Evolutionary conservation across 2,888 invertebrate species (phyloP).

Genomic region (Noctua fimbriata): DNA sequence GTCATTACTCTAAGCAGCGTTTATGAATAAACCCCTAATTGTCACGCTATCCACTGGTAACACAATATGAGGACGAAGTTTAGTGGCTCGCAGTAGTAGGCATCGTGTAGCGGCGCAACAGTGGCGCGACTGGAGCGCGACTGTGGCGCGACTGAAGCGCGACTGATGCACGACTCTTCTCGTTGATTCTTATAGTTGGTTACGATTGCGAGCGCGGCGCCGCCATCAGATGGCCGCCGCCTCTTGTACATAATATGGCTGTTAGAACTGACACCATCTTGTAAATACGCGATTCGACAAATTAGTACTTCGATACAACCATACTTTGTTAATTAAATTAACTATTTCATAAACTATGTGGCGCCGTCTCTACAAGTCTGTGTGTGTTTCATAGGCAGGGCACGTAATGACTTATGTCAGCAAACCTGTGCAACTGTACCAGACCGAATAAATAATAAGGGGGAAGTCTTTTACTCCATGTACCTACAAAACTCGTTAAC

Average conservation of each 20-base stretch:
- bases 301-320: conserved; percentile 29
- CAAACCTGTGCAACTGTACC: neutral
- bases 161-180: conserved; percentile 6
- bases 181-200: conserved; percentile 34
- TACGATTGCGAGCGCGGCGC: conserved; percentile 28
- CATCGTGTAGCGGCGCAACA: neutral
- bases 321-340: conserved; percentile 22
- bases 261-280: conserved; percentile 31
- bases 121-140: conserved; percentile 1
- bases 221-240: conserved; percentile 35
- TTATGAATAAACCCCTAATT: neutral
- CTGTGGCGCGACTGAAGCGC: neutral
- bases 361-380: conserved; percentile 13
- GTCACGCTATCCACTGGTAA: neutral
- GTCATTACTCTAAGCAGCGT: neutral
- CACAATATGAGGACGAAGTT: conserved; percentile 17
- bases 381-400: neutral
- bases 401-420: neutral
- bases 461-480: neutral
- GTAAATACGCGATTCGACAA: conserved; percentile 33
- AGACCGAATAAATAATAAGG: neutral
- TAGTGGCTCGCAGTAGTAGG: neutral
- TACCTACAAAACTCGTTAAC: neutral
- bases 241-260: conserved; percentile 39
- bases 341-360: conserved; percentile 3